Evolutionary conservation across 2,888 invertebrate genomes (phyloP), one percentile per base, ranked within the genome.

Genomic region (Shargacucullia verbasci): DNA sequence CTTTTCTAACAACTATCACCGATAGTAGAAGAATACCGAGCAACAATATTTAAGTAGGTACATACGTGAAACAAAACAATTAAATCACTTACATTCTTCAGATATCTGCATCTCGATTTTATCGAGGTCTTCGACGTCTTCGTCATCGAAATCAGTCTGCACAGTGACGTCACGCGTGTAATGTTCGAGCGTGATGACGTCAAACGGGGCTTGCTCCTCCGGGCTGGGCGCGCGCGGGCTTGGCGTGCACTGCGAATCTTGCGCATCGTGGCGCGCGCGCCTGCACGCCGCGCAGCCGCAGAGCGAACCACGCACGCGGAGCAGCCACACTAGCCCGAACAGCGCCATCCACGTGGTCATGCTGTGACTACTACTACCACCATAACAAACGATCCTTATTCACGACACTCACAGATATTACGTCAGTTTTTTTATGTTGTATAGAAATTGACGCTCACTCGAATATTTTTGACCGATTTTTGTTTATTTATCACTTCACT

Each of bases 321-420:
- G 91, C 90, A 97, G 95, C 97, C 97, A 97, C 93, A 97, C 97
- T 95, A 97, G 96, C 92, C 97, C 97, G 95, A 97, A 97, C 83
- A 97, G 96, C 95, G 97, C 97, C 97, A 97, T 97, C 95, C 95
- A 95, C 94, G 92, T 92, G 85, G 89, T 93, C 93, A 93, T 94
- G 76, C 90, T 93, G 91, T 78, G 82, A 84, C 89, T 86, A 89
- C 88, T 59, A 43, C 13, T 55, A 13, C 68, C 69, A 69, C 58
- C 77, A 76, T 76, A 44, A 55, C 72, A 74, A 49, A 60, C 74
- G 58, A 81, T 66, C 68, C 84, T 83, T 87, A 89, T 85, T 82
- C 84, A 88, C 13, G 31, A 54, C 45, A 40, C 46, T 38, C 27
- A 39, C 43, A 40, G 12, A 20, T 40, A 37, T 9, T 7, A 49